Base-by-base conservation (phyloP, 2,113 vertebrate genomes). In the Aythya baeri region DNA sequence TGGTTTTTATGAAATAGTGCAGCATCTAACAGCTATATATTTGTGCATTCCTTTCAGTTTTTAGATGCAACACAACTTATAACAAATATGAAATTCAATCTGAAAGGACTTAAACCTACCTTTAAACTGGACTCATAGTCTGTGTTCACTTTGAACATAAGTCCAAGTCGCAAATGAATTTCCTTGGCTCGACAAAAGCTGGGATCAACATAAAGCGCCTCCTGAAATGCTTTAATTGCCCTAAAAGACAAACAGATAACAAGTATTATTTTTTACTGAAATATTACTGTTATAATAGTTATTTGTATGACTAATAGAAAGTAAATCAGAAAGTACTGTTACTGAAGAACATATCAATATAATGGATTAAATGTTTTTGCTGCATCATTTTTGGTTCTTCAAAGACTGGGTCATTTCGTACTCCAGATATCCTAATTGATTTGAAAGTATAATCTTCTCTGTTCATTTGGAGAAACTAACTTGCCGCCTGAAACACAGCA, bases 61-160 rank as follows among this genome's bases (percentile, higher is more conserved):
- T 23, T 73, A 84, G 71, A 65, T 20, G 16, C 55, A 94, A 94
- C 82, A 78, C 3, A 58, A 65, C 84, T 87, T 67, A 49, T 29
- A 55, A 16, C 17, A 89, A 88, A 44, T 8, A 3, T 18, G 72
- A 66, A 29, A 61, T 44, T 72, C 32, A 13, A 31, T 91, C 31
- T 87, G 81, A 91, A 87, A 94, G 46, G 26, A 76, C 58, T 96
- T 90, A 58, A 83, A 97, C 97, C 91, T 98, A 99, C 99, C 99
- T 99, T 99, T 97, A 99, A 98, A 98, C 99, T 99, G 91, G 99
- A 99, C 97, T 99, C 99, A 93, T 99, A 99, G 98, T 99, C 99
- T 94, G 99, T 99, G 97, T 99, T 99, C 98, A 99, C 99, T 98
- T 99, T 99, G 98, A 99, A 99, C 99, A 99, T 99, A 97, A 99